Percentiles rank a stretch among this genome's conserved stretches.
Conservation (phyloP, 2,888 invertebrate genomes). For the Lasioglossum marginatum region DNA sequence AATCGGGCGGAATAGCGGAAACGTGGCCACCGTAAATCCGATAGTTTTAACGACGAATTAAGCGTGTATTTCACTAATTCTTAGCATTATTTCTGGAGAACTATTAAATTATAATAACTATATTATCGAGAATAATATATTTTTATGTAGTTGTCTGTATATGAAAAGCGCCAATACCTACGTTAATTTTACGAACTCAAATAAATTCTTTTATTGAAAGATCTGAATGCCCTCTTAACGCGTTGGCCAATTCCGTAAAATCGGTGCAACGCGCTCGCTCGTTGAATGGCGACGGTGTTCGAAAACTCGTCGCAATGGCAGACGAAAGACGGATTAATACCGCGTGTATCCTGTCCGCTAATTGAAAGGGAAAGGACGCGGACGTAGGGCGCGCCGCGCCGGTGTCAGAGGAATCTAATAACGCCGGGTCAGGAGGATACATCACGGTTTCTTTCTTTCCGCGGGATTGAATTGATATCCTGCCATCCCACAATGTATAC, state of each 20-base stretch:
- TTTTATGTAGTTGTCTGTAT: too few relatives aligned
- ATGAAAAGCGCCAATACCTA: too few relatives aligned
- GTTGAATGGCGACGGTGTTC: not conserved
- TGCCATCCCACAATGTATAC: constrained; percentile 62
- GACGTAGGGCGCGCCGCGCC: not conserved
- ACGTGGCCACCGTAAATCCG: not conserved
- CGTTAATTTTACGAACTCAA: too few relatives aligned
- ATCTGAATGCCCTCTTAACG: too few relatives aligned
- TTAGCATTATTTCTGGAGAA: too few relatives aligned
- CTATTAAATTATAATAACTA: too few relatives aligned
- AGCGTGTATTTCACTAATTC: not conserved
- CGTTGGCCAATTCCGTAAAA: too few relatives aligned
- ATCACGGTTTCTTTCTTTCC: constrained; percentile 64
- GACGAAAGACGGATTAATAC: constrained; percentile 58
- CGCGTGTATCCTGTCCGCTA: constrained; percentile 55
- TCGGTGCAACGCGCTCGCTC: not conserved
- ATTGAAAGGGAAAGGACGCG: constrained; percentile 67
- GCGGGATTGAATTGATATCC: constrained; percentile 74
- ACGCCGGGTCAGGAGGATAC: constrained; percentile 45
- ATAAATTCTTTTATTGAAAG: too few relatives aligned
- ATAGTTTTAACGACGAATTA: constrained; percentile 31
- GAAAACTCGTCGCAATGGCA: constrained; percentile 42
- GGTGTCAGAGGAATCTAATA: constrained; percentile 63
- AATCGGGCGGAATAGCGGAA: not conserved
- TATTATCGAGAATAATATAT: too few relatives aligned